These are phyloP conservation scores for Folsomia candida DNA, from an alignment of 2,888 invertebrate genomes.

Conservation along the genomic window DNA sequence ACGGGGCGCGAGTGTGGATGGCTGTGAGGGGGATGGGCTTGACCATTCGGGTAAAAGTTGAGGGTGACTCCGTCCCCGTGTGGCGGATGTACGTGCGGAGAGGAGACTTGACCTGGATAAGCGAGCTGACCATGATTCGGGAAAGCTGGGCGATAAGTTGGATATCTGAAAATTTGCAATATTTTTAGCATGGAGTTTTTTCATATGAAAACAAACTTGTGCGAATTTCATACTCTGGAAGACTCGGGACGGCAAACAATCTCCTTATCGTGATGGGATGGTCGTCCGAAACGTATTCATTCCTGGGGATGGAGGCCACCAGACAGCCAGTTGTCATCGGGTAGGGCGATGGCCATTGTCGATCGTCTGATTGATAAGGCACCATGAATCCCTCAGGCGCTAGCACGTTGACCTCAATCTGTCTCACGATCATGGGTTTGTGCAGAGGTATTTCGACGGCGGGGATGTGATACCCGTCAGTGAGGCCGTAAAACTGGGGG, in stretches of 20 bases:
- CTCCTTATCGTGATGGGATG: constrained; percentile 30
- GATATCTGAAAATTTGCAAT: constrained; percentile 1
- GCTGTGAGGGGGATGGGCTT: not conserved
- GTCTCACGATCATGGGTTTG: constrained; percentile 37
- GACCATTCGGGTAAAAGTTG: constrained; percentile 4
- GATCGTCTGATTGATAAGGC: constrained; percentile 20
- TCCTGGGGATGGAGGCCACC: constrained; percentile 31
- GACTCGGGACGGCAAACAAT: constrained; percentile 32
- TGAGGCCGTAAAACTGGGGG: constrained; percentile 27
- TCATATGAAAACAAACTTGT: too few species aligned
- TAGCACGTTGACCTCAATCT: constrained; percentile 29
- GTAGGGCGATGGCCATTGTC: constrained; percentile 27
- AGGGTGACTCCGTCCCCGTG: not conserved
- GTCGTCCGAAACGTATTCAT: constrained; percentile 22
- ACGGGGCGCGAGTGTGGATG: not conserved
- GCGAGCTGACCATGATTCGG: not conserved
- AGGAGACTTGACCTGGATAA: not conserved
- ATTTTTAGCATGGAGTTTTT: too few species aligned
- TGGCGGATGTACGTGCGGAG: not conserved
- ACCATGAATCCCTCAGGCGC: constrained; percentile 47
- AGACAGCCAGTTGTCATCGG: constrained; percentile 36
- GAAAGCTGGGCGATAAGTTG: not conserved
- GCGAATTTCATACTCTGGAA: constrained; percentile 37
- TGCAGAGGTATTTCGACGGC: constrained; percentile 47
- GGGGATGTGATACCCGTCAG: constrained; percentile 44